Percentiles rank a stretch among this genome's conserved stretches.
Evolutionary conservation across 2,113 vertebrate genomes (phyloP).

Genomic region (Etheostoma cragini): DNA sequence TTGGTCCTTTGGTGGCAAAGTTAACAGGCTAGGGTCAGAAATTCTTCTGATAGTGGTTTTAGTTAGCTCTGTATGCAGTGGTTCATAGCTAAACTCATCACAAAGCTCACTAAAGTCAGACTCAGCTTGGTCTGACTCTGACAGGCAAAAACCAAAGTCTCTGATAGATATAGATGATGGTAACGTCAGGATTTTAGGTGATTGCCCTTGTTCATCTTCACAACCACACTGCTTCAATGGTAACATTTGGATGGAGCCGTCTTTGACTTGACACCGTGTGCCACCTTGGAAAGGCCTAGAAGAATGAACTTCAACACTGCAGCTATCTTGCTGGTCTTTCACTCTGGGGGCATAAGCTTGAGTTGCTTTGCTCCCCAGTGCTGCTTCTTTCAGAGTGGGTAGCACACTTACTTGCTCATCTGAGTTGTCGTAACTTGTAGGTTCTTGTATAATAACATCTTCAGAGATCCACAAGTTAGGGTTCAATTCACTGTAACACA

Average conservation of each 20-base stretch:
- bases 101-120: slow-evolving; percentile 72
- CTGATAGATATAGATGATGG: slow-evolving; percentile 60
- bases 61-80: slow-evolving; percentile 18
- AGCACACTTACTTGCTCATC: slow-evolving; percentile 82
- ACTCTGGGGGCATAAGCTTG: slow-evolving; percentile 50
- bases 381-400: slow-evolving; percentile 50
- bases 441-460: slow-evolving; percentile 68
- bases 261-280: slow-evolving; percentile 36
- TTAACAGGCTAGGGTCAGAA: slow-evolving; percentile 14
- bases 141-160: slow-evolving; percentile 72
- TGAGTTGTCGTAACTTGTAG: slow-evolving; percentile 57
- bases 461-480: slow-evolving; percentile 75
- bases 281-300: slow-evolving; percentile 36
- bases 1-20: slow-evolving; percentile 4
- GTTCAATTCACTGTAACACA: slow-evolving; percentile 75
- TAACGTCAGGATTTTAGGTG: slow-evolving; percentile 34
- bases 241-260: slow-evolving; percentile 39
- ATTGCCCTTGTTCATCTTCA: slow-evolving; percentile 43
- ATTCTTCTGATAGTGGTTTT: slow-evolving; percentile 27
- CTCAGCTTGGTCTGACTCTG: slow-evolving; percentile 74
- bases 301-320: slow-evolving; percentile 43
- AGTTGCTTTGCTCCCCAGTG: slow-evolving; percentile 41
- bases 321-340: slow-evolving; percentile 53
- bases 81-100: slow-evolving; percentile 43
- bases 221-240: slow-evolving; percentile 23